Conservation (phyloP, 2,797 vertebrate genomes). For the Sebastiscus tertius region DNA sequence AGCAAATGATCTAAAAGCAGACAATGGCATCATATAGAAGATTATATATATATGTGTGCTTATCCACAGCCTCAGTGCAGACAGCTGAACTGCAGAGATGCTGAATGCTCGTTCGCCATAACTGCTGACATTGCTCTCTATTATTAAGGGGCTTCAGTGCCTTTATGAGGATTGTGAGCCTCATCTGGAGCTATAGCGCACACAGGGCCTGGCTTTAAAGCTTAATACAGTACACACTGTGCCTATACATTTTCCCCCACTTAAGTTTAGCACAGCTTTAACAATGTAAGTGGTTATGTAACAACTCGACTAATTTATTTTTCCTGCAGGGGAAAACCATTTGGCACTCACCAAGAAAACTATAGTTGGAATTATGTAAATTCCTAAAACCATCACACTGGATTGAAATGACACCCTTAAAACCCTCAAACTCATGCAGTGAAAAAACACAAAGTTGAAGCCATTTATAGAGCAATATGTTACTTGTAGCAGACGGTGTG, state of each 20-base stretch:
- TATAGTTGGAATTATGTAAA: constrained; percentile 38
- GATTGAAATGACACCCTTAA: not conserved
- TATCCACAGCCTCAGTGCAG: not conserved
- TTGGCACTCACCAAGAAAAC: constrained; percentile 21
- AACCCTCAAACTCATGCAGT: not conserved
- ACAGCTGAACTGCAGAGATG: constrained; percentile 3
- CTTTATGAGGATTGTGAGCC: constrained; percentile 36
- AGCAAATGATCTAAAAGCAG: constrained; percentile 19
- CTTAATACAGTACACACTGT: constrained; percentile 51
- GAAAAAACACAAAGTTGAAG: not conserved
- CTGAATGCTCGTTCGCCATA: constrained; percentile 24
- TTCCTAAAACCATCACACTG: constrained; percentile 6
- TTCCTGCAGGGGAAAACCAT: constrained; percentile 54
- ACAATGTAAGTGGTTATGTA: constrained; percentile 66
- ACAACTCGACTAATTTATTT: constrained; percentile 44
- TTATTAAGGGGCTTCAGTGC: constrained; percentile 22
- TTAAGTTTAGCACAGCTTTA: constrained; percentile 62
- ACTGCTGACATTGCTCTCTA: constrained; percentile 37
- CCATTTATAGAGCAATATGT: not conserved
- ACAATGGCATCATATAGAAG: not conserved
- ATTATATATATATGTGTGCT: not conserved
- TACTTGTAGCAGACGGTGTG: not conserved
- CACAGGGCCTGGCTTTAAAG: constrained; percentile 42
- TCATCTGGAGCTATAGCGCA: constrained; percentile 29
- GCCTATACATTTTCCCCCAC: constrained; percentile 56